Base-by-base conservation (phyloP, 2,888 invertebrate genomes). In the Bellardia pandia region DNA sequence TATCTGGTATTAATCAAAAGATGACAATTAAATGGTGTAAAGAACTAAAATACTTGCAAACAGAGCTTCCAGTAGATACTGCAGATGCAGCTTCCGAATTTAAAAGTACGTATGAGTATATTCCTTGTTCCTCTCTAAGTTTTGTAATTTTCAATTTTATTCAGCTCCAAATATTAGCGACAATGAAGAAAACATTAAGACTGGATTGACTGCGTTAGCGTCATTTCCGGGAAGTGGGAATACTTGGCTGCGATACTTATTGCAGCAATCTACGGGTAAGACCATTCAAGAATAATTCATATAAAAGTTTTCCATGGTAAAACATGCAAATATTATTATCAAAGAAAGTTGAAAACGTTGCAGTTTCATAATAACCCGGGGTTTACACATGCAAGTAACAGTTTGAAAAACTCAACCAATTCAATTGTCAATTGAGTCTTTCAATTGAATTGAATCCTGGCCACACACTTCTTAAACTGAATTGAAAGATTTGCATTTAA, bases 221-320 rank as follows among this genome's bases (percentile, higher is more conserved):
- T 97, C 96, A 0, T 97, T 96, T 92, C 97, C 97, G 6, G 97
- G 97, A n/a, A 97, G 97, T 91, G 97, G 97, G 0, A 97, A 97
- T 91, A 97, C 97, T 33, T 97, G 97, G 97, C 93, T 97, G 16
- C 93, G 97, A 81, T 97, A 97, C 92, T 93, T 97, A 60, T 92
- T 97, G 66, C 97, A 97, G 92, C 97, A 97, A 93, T 95, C 95
- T 42, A 97, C 97, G 91, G 97, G 96, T 96, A 90, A 90, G 3
- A 6, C 37, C 37, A 1, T 37, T 37, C 6, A 6, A 37, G 37
- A 37, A 37, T 37, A 5, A 3, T 6, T 37, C 4, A 37, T 37
- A 37, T 37, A 6, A 37, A 4, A 37, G 6, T 37, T 3, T 37
- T 37, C 37, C 37, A 37, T 37, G 37, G 5, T 37, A 37, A 37